Evolutionary conservation across 2,113 vertebrate genomes (phyloP).

Genomic region (Tringa solitaria): DNA sequence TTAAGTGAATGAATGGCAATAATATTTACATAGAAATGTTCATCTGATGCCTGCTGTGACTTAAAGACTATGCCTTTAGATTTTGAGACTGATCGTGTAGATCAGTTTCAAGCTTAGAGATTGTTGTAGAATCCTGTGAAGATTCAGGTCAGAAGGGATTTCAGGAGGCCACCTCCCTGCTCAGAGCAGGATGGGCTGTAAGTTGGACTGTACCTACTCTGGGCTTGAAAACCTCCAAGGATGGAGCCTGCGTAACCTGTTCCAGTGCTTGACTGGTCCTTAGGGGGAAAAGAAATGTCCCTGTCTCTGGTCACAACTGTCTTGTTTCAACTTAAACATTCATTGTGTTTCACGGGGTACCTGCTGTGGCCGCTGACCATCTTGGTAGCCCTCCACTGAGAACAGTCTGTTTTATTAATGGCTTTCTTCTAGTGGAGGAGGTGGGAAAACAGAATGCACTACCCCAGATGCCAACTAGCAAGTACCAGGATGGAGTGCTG

Average conservation of each 20-base stretch:
- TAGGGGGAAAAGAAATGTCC: background rate
- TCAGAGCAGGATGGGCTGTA: background rate
- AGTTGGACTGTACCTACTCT: background rate
- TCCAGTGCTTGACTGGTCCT: background rate
- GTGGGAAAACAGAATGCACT: background rate
- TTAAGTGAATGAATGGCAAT: background rate
- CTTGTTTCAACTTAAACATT: background rate
- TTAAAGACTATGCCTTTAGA: background rate
- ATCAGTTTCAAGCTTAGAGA: background rate
- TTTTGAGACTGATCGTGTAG: background rate
- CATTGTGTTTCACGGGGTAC: background rate
- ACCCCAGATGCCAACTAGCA: background rate
- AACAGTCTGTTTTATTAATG: background rate
- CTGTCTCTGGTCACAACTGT: background rate
- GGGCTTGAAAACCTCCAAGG: background rate
- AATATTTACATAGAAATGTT: constrained; percentile 24
- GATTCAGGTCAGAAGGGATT: background rate
- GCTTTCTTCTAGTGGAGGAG: background rate
- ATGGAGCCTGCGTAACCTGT: background rate
- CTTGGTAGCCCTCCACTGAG: background rate
- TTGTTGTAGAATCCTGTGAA: background rate
- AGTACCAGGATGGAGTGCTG: background rate
- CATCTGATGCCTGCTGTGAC: background rate
- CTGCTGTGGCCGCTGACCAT: background rate
- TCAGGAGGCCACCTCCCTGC: background rate